Percentiles rank a stretch among this genome's conserved stretches.
These are phyloP conservation scores for Frieseomelitta varia DNA, from an alignment of 1,140 invertebrate genomes.

Conservation along the genomic window DNA sequence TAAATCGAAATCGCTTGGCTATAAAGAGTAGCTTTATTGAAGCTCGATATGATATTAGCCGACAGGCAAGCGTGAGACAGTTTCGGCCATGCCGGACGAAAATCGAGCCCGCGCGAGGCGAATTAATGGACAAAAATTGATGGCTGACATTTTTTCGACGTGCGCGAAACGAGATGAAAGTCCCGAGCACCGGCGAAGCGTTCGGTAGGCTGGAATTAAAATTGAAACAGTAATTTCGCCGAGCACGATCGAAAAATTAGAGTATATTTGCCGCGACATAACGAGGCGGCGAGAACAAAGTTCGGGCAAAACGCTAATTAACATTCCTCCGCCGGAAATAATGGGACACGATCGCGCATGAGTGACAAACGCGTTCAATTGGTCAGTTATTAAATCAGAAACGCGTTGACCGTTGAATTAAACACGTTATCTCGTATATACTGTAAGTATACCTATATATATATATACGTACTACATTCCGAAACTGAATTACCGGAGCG, in stretches of 20 bases:
- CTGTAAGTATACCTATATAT: neutral
- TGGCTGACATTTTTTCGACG: neutral
- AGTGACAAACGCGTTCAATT: neutral
- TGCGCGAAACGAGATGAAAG: neutral
- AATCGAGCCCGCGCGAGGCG: neutral
- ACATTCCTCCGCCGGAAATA: neutral
- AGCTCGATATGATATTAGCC: conserved; percentile 21
- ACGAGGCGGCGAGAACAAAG: neutral
- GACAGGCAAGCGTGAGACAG: neutral
- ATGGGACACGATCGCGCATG: neutral
- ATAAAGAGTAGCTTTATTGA: conserved; percentile 23
- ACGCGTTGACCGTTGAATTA: neutral
- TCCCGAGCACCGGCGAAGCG: neutral
- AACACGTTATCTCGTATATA: neutral
- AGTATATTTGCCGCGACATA: conserved; percentile 1
- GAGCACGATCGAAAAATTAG: conserved; percentile 6
- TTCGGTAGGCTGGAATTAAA: neutral
- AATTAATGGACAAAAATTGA: conserved; percentile 33
- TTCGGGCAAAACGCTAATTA: conserved; percentile 5
- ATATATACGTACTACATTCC: neutral
- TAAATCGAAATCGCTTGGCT: conserved; percentile 14
- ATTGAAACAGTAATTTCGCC: conserved; percentile 2
- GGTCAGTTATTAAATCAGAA: neutral
- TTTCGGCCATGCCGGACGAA: neutral
- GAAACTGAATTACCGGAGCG: neutral